Evolutionary conservation across 2,888 invertebrate species (phyloP), one percentile per base, ranked within the genome.

Genomic region (Nasonovia ribisnigri): DNA sequence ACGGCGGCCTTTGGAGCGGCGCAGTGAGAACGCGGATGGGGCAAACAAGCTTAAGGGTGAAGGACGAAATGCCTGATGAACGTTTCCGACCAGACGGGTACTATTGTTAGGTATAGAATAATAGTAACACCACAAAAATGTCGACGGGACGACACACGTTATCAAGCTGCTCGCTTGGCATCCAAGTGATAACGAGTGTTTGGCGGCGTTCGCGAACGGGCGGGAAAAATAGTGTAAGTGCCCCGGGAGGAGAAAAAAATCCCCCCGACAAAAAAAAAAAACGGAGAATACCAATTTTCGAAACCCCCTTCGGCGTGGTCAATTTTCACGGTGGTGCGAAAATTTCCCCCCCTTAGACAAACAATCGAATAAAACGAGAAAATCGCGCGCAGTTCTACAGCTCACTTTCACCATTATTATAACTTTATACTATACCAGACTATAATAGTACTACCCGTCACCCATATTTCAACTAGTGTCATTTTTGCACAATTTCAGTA

Each of bases 181-280:
- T 93, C 60, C 67, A n/a, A 93, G 86, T 93, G 93, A 93, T 93
- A 93, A 93, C 90, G 90, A 29, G 90, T 93, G 93, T 93, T 93
- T 93, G 93, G 93, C 93, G 93, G 93, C 67, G 93, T 90, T 90
- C 43, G 86, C 42, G 90, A 87, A 60, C 93, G 93, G 84, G 93
- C 93, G 93, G 93, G 93, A 93, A 93, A 93, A 90, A 60, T 36
- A 20, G 36, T 29, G 42, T n/a, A 48, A 5, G 36, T 13, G 20
- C 8, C 84, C 36, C 88, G 36, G 67, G 48, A n/a, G 42, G 77
- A n/a, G 29, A 29, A 42, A 48, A 86, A 91, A 86, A 67, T 29
- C 48, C 46, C 84, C 89, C 42, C 36, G 8, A 77, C 36, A 77
- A 20, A 36, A 77, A 77, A 67, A 67, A 77, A 77, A 67, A 8